These are phyloP conservation scores for Scolopax rusticola DNA, from an alignment of 2,797 vertebrate species.

Conservation along the genomic window DNA sequence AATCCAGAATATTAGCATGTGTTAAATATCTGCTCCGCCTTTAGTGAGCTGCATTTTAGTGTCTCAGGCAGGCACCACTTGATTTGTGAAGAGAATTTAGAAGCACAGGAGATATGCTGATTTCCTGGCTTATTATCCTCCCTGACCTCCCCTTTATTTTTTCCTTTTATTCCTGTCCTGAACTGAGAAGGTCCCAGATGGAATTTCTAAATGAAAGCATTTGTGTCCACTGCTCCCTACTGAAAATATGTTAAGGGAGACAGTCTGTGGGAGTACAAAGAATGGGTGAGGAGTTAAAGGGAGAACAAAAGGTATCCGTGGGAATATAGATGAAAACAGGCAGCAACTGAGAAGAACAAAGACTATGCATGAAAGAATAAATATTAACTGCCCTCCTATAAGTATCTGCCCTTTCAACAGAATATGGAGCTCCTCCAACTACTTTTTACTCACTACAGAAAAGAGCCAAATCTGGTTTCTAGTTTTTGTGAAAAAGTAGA, in stretches of 20 bases:
- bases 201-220: conserved; percentile 52
- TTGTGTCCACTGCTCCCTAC: conserved; percentile 18
- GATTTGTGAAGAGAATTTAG: conserved; percentile 16
- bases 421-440: background rate
- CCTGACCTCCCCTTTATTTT: conserved; percentile 29
- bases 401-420: background rate
- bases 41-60: background rate
- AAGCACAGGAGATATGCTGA: conserved; percentile 35
- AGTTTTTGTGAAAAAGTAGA: background rate
- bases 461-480: background rate
- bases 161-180: conserved; percentile 8
- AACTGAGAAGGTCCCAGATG: conserved; percentile 27
- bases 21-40: background rate
- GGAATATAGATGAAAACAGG: conserved; percentile 55
- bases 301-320: conserved; percentile 42
- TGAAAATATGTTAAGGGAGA: conserved; percentile 22
- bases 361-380: conserved; percentile 37
- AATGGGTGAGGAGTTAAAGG: conserved; percentile 43
- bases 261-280: conserved; percentile 45
- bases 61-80: background rate
- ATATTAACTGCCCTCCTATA: conserved; percentile 54
- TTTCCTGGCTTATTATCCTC: conserved; percentile 46
- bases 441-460: background rate
- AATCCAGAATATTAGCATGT: background rate
- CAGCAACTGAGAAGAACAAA: conserved; percentile 34